Conservation (phyloP, 1,140 invertebrate species). For the Callitettix versicolor region DNA sequence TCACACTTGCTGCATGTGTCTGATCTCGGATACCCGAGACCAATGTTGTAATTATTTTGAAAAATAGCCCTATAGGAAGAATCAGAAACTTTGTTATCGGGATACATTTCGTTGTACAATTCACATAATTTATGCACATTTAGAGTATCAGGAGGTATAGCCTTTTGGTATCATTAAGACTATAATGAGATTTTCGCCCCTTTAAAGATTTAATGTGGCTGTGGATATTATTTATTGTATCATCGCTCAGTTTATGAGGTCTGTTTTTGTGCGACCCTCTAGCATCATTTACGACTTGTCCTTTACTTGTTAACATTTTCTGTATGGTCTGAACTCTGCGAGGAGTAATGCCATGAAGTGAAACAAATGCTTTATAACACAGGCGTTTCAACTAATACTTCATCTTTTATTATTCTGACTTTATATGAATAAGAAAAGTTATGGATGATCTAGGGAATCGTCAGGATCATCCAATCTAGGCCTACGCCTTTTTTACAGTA, state of each 20-base stretch:
- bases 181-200: slow-evolving; percentile 6
- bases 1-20: slow-evolving; percentile 13
- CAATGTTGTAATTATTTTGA: slow-evolving; percentile 10
- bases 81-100: slow-evolving; percentile 7
- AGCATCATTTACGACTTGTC: slow-evolving; percentile 2
- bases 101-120: slow-evolving; percentile 11
- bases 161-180: slow-evolving; percentile 1
- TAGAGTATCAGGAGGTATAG: slow-evolving; percentile 7
- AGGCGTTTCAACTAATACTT: neutral
- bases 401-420: neutral
- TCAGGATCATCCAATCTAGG: neutral
- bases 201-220: slow-evolving; percentile 12
- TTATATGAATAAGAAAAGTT: slow-evolving; percentile 2
- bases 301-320: neutral
- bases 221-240: neutral
- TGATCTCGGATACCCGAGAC: slow-evolving; percentile 6
- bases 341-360: slow-evolving; percentile 6
- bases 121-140: slow-evolving; percentile 5
- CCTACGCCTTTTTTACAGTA: neutral
- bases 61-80: slow-evolving; percentile 9
- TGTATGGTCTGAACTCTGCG: slow-evolving; percentile 9
- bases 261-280: slow-evolving; percentile 12
- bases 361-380: slow-evolving; percentile 4
- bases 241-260: slow-evolving; percentile 9
- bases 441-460: no score